Evolutionary conservation across 2,888 invertebrate species (phyloP), one percentile per base, ranked within the genome.

Genomic region (Aphodius granarius): DNA sequence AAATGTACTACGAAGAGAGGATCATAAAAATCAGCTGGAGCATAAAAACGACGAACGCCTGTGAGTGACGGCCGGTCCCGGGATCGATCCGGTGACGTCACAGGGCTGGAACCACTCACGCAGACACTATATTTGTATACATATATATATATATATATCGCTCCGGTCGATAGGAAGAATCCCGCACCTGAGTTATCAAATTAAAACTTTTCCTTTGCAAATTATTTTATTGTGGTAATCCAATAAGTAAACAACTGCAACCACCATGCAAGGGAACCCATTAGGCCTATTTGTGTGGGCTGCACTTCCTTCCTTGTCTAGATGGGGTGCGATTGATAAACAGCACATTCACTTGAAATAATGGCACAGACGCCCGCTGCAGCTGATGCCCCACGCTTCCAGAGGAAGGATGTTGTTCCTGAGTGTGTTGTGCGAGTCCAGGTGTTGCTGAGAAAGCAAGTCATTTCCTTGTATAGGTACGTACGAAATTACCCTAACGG

Each of bases 51-150:
- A 78, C 79, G 77, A 80, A 83, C 83, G 81, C 82, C 83, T 84
- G 84, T 84, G 85, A 85, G 81, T 85, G 85, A 85, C 85, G 85
- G 68, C n/a, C n/a, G n/a, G 43, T 84, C 84, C 77, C 75, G 77
- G 78, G 70, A 77, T 77, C 77, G 77, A 77, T 77, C 72, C 72
- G 43, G 64, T 74, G 77, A 75, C 77, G 77, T 77, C 77, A 77
- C 65, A 63, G 43, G 9, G 63, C 72, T 62, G 18, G 23, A 23
- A 73, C 73, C 62, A 23, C 43, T 43, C 43, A 43, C 43, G 43
- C 43, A 43, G 43, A 9, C 43, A 43, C 43, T 43, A 43, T 43
- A 43, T 43, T 43, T 43, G 43, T 43, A 43, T 43, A 43, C 13
- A 43, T 43, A n/a, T n/a, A n/a, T n/a, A n/a, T n/a, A n/a, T n/a